phyloP scores from a whole-genome alignment of 2,797 vertebrate species.

The Echiichthys vipera region DNA sequence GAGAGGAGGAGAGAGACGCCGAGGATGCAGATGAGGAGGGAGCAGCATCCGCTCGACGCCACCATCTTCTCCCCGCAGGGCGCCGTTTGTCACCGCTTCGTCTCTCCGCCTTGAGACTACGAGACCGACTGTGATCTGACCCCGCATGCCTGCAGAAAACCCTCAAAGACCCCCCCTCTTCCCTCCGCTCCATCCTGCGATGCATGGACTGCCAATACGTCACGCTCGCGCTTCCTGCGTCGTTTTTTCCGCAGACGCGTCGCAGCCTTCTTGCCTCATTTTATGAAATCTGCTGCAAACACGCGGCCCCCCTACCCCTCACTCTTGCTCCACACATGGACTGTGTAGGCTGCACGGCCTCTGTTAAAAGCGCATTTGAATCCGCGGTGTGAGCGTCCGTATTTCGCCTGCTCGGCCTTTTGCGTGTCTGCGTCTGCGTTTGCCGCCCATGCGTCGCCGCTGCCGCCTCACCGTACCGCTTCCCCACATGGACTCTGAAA shows the following conservation, averaged over 20 bases:
- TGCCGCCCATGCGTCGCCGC: slow-evolving; percentile 34
- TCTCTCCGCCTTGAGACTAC: slow-evolving; percentile 15
- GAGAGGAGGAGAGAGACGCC: slow-evolving; percentile 6
- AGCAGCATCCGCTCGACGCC: slow-evolving; percentile 24
- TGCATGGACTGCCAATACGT: slow-evolving; percentile 34
- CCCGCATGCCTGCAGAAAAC: slow-evolving; percentile 14
- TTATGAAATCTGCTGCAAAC: background rate
- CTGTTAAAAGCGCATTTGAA: background rate
- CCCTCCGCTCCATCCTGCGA: slow-evolving; percentile 22
- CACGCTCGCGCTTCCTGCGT: slow-evolving; percentile 39
- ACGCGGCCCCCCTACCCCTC: background rate
- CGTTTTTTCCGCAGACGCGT: slow-evolving; percentile 31
- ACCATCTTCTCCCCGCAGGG: slow-evolving; percentile 24
- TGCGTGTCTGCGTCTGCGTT: background rate
- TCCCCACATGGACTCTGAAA: background rate
- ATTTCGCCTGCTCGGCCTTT: slow-evolving; percentile 13
- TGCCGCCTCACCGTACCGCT: slow-evolving; percentile 13
- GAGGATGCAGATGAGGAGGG: slow-evolving; percentile 41
- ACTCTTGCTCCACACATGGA: background rate
- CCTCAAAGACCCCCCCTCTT: slow-evolving; percentile 6
- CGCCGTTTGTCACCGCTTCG: background rate
- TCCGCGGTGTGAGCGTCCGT: background rate
- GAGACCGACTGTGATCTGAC: slow-evolving; percentile 41
- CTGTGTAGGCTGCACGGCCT: background rate
- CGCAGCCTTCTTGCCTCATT: background rate